Conservation (phyloP, 2,888 invertebrate species). For the Plemyria rubiginata region DNA sequence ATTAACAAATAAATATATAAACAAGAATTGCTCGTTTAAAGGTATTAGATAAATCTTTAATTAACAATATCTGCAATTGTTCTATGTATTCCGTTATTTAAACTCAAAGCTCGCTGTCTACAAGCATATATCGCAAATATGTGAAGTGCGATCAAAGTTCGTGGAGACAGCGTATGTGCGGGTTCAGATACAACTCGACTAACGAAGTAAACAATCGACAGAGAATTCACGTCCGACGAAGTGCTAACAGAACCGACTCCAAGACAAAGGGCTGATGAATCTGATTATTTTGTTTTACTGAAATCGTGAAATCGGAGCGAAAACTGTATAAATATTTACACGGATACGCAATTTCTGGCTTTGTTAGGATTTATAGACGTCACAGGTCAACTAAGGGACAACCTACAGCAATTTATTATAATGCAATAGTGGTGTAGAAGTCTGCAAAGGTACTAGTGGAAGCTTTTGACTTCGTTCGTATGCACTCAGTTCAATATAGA, state of each 20-base stretch:
- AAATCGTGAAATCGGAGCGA: conserved; percentile 60
- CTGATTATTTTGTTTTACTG: conserved; percentile 70
- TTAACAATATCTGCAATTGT: background rate
- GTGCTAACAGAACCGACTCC: conserved; percentile 60
- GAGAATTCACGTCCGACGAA: conserved; percentile 68
- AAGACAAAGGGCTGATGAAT: conserved; percentile 76
- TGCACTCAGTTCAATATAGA: background rate
- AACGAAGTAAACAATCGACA: conserved; percentile 82
- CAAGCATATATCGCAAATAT: background rate
- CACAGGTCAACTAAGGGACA: conserved; percentile 18
- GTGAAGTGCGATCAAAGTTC: conserved; percentile 62
- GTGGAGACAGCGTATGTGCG: conserved; percentile 61
- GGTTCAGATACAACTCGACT: conserved; percentile 65
- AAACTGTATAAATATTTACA: conserved; percentile 43
- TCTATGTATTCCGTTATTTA: too few relatives aligned
- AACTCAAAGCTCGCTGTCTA: too few relatives aligned
- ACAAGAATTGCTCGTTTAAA: too few relatives aligned
- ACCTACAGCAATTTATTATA: conserved; percentile 7
- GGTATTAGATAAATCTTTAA: background rate
- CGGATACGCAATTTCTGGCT: conserved; percentile 24
- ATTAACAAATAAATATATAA: too few relatives aligned
- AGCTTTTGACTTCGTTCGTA: background rate
- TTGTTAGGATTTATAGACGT: conserved; percentile 30
- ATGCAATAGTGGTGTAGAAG: background rate
- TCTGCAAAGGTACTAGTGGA: background rate